Conservation (phyloP, 1,140 invertebrate genomes). For the Bombus superbus region DNA sequence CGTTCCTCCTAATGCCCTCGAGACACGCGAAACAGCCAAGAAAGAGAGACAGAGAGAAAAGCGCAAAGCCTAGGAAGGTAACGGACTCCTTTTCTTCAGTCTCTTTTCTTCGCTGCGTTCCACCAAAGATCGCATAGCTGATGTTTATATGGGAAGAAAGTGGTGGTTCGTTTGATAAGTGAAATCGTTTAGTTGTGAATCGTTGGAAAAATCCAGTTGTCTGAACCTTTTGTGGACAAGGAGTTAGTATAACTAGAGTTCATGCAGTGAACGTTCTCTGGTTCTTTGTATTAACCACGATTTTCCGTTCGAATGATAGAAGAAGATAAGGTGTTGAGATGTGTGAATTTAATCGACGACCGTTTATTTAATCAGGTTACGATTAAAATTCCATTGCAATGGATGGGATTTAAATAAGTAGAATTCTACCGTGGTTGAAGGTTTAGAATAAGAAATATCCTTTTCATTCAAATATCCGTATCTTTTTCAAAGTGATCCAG, state of each 20-base stretch:
- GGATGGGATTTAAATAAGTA: too few species aligned
- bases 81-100: too few species aligned
- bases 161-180: constrained; percentile 8
- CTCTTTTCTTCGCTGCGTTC: neutral
- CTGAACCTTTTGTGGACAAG: neutral
- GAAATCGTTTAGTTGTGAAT: neutral
- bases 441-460: too few species aligned
- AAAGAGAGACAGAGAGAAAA: neutral
- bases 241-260: neutral
- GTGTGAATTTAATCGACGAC: too few species aligned
- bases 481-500: too few species aligned
- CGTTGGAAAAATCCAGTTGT: neutral
- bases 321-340: too few species aligned
- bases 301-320: neutral
- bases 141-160: constrained; percentile 9
- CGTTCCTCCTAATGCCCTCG: constrained; percentile 75
- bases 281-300: neutral
- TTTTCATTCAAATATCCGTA: too few species aligned
- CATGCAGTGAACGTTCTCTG: too few species aligned
- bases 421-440: too few species aligned
- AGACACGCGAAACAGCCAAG: constrained; percentile 75
- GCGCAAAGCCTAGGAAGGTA: too few species aligned
- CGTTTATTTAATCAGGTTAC: too few species aligned
- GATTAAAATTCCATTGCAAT: too few species aligned
- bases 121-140: neutral